Evolutionary conservation across 2,797 vertebrate species (phyloP).

Genomic region (Clarias pachynema): DNA sequence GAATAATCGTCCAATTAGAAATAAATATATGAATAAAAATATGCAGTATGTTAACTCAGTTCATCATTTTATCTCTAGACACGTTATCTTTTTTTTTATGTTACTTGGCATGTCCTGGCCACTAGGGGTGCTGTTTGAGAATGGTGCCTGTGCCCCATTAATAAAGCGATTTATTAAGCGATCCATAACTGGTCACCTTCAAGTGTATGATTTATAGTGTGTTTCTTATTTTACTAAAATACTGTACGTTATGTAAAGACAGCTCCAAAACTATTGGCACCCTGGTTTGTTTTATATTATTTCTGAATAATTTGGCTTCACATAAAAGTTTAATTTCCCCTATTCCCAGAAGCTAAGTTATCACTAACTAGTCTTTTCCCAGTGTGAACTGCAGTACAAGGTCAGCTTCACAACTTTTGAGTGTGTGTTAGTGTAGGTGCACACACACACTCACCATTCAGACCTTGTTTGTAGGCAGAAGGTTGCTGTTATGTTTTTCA

Average conservation of each 20-base stretch:
- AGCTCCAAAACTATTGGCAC: not conserved
- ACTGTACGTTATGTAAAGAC: not conserved
- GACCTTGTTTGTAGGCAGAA: slow-evolving; percentile 65
- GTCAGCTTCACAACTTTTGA: not conserved
- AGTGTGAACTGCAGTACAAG: not conserved
- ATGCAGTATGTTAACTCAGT: too few species aligned
- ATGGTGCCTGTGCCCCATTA: not conserved
- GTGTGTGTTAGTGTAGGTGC: slow-evolving; percentile 1
- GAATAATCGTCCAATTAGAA: too few species aligned
- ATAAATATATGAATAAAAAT: too few species aligned
- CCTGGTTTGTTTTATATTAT: not conserved
- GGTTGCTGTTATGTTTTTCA: slow-evolving; percentile 67
- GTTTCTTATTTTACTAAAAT: not conserved
- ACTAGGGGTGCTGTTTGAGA: not conserved
- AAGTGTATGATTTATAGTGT: not conserved
- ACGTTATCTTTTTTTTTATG: too few species aligned
- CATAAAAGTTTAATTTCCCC: not conserved
- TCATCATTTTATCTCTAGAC: too few species aligned
- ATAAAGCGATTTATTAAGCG: not conserved
- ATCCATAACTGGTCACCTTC: not conserved
- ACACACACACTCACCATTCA: slow-evolving; percentile 43
- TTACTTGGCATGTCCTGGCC: not conserved
- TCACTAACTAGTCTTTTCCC: not conserved
- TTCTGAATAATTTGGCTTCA: not conserved
- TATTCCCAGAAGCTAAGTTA: not conserved